Conservation (phyloP, 1,140 invertebrate genomes). For the Diachasmimorpha longicaudata region DNA sequence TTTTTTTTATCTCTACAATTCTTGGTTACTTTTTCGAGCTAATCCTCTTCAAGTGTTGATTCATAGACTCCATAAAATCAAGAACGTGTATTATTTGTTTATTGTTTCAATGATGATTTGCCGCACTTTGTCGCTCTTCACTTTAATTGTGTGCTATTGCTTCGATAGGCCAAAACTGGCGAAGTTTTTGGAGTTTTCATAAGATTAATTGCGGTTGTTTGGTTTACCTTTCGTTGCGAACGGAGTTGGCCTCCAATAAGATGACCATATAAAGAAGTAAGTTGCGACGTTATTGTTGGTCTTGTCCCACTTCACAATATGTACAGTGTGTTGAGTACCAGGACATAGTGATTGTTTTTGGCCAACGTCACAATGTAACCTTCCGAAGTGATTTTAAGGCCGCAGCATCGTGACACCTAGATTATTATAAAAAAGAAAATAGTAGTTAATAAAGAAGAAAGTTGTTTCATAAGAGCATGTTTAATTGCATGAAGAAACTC, state of each 20-base stretch:
- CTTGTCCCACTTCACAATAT: conserved; percentile 74
- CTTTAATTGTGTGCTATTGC: conserved; percentile 42
- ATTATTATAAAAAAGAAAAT: not conserved
- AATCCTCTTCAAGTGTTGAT: not conserved
- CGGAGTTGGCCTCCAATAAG: conserved; percentile 37
- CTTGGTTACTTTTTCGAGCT: not conserved
- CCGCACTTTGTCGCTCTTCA: conserved; percentile 2
- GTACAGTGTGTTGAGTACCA: conserved; percentile 94
- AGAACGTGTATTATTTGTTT: not conserved
- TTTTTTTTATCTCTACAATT: not conserved
- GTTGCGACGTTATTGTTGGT: conserved; percentile 40
- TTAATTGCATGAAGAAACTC: too few species aligned
- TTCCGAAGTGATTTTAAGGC: conserved; percentile 94
- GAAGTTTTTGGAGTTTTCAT: not conserved
- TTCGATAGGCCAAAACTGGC: conserved; percentile 55
- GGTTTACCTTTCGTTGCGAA: conserved; percentile 48
- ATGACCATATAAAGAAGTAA: conserved; percentile 39
- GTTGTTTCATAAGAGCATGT: too few species aligned
- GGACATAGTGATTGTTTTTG: conserved; percentile 98
- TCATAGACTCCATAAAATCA: not conserved
- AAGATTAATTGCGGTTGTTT: conserved; percentile 10
- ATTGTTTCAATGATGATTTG: not conserved
- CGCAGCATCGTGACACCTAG: conserved; percentile 95
- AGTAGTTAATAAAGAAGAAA: not conserved
- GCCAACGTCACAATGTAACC: conserved; percentile 96